phyloP scores from a whole-genome alignment of 2,113 vertebrate species.

The Diglossa brunneiventris region DNA sequence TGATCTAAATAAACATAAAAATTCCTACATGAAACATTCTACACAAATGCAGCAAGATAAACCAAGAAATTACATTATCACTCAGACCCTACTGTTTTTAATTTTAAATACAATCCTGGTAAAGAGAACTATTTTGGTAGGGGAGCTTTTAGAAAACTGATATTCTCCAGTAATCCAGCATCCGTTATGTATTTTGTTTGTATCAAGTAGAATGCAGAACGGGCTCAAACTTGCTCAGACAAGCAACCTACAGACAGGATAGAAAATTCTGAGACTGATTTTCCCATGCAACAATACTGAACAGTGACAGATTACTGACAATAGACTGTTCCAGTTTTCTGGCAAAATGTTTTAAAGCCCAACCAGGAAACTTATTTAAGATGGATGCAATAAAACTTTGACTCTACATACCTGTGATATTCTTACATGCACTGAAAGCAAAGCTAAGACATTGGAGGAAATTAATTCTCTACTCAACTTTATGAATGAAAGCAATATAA shows the following conservation, averaged over 20 bases:
- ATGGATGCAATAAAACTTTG: not conserved
- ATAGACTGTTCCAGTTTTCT: not conserved
- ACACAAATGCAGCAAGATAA: not conserved
- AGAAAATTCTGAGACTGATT: not conserved
- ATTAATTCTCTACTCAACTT: not conserved
- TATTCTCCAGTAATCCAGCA: not conserved
- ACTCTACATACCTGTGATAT: not conserved
- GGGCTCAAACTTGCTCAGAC: not conserved
- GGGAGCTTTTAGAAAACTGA: not conserved
- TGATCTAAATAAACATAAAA: not conserved
- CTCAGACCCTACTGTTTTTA: not conserved
- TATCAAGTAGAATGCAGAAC: not conserved
- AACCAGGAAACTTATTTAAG: not conserved
- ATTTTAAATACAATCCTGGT: not conserved
- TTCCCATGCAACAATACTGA: not conserved
- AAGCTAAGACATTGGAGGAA: not conserved
- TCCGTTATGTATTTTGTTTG: not conserved
- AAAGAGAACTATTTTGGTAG: not conserved
- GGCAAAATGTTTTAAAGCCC: not conserved
- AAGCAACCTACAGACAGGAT: not conserved
- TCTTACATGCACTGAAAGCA: not conserved
- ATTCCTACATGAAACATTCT: not conserved
- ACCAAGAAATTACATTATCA: not conserved
- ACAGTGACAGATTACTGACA: not conserved
- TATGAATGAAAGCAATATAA: not conserved